Conservation (phyloP, 2,797 vertebrate species). For the Neoniphon sammara region DNA sequence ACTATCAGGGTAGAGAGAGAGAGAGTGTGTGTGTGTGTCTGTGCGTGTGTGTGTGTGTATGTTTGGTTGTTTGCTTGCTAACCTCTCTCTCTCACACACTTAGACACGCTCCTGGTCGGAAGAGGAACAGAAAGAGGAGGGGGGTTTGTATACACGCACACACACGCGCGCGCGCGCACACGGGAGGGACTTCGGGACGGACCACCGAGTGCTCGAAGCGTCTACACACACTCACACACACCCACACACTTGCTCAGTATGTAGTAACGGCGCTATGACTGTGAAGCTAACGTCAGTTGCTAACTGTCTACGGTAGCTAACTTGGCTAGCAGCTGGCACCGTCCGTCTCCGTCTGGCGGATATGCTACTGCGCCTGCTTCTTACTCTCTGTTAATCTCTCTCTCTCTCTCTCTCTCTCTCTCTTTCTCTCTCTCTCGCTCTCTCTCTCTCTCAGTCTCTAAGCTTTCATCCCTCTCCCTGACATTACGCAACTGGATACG, state of each 20-base stretch:
- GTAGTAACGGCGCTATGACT: conserved; percentile 33
- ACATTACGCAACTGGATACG: conserved; percentile 53
- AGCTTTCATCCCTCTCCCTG: conserved; percentile 38
- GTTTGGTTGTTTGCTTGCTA: conserved; percentile 43
- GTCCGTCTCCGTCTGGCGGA: conserved; percentile 55
- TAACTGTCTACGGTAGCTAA: conserved; percentile 69
- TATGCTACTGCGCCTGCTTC: conserved; percentile 71
- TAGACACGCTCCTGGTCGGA: conserved; percentile 22
- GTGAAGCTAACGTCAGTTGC: conserved; percentile 69
- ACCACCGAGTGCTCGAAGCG: conserved; percentile 28
- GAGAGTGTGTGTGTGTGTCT: conserved; percentile 34
- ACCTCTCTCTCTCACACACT: conserved; percentile 31
- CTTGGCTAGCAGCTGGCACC: conserved; percentile 71
- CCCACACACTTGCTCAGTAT: conserved; percentile 17
- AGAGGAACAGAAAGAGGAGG: conserved; percentile 34
- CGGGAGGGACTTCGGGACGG: conserved; percentile 55
- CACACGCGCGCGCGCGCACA: conserved; percentile 11
- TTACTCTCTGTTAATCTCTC: conserved; percentile 53
- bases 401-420: conserved; percentile 45
- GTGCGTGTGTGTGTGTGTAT: conserved; percentile 36
- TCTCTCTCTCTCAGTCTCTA: conserved; percentile 24
- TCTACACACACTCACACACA: conserved; percentile 39
- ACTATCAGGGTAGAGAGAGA: conserved; percentile 31
- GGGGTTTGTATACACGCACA: conserved; percentile 38
- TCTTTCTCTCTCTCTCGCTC: conserved; percentile 22